Conservation (phyloP, 2,113 vertebrate genomes). For the Oncorhynchus tshawytscha region DNA sequence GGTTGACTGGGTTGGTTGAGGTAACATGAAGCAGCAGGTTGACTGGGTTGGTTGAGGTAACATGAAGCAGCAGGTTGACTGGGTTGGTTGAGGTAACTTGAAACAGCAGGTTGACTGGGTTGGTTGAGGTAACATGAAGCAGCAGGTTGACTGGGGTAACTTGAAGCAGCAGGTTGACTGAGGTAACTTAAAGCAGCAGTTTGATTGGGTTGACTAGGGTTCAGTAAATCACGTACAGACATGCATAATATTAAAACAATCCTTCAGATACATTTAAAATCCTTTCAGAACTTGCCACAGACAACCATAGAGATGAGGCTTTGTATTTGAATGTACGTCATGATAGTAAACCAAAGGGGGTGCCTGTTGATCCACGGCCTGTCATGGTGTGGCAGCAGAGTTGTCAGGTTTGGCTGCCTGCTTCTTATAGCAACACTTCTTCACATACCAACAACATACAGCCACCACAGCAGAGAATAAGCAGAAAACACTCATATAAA, state of each 20-base stretch:
- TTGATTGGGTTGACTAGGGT: background rate
- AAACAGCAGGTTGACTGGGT: background rate
- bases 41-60: no score
- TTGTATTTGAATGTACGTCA: conserved; percentile 14
- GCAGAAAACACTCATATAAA: background rate
- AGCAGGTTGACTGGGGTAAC: background rate
- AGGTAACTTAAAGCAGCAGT: background rate
- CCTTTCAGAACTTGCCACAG: background rate
- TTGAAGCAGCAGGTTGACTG: background rate
- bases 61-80: no score
- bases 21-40: no score
- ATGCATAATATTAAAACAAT: background rate
- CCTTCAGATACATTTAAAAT: background rate
- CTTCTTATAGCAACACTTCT: conserved; percentile 42
- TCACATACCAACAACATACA: conserved; percentile 31
- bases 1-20: no score
- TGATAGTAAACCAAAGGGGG: conserved; percentile 13
- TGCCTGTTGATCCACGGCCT: background rate
- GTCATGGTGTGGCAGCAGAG: background rate
- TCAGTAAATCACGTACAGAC: background rate
- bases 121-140: no score
- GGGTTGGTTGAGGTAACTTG: no score
- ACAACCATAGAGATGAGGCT: background rate
- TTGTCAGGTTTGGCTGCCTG: conserved; percentile 16
- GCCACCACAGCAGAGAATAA: accelerated